These are phyloP conservation scores for Agelaius phoeniceus DNA, from an alignment of 2,113 vertebrate genomes.

Conservation along the genomic window DNA sequence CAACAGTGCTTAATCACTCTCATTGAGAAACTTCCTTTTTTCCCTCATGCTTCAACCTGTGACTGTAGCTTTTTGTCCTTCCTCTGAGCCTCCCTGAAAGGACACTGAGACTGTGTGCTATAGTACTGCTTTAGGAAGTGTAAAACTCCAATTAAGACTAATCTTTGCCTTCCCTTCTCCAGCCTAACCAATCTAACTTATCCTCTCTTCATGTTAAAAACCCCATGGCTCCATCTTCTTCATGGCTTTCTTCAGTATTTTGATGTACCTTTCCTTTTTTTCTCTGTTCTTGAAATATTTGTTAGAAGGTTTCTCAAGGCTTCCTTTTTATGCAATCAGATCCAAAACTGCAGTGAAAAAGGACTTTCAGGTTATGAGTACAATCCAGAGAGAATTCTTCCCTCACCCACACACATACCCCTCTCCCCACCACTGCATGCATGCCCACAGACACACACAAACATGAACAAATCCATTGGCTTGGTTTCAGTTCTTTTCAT, in stretches of 20 bases:
- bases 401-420: neutral
- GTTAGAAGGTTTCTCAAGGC: neutral
- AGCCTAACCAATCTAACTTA: neutral
- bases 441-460: neutral
- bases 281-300: neutral
- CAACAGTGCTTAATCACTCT: neutral
- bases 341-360: neutral
- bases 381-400: neutral
- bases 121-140: neutral
- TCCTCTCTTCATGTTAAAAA: neutral
- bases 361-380: neutral
- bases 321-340: neutral
- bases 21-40: neutral
- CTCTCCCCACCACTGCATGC: neutral
- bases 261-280: fast-evolving
- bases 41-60: neutral
- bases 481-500: neutral
- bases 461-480: neutral
- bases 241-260: neutral
- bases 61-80: neutral
- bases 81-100: neutral
- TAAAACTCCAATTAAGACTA: neutral
- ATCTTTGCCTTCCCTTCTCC: neutral
- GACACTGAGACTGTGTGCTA: neutral
- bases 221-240: neutral